Base-by-base conservation (phyloP, 2,113 vertebrate genomes). In the Colaptes auratus region DNA sequence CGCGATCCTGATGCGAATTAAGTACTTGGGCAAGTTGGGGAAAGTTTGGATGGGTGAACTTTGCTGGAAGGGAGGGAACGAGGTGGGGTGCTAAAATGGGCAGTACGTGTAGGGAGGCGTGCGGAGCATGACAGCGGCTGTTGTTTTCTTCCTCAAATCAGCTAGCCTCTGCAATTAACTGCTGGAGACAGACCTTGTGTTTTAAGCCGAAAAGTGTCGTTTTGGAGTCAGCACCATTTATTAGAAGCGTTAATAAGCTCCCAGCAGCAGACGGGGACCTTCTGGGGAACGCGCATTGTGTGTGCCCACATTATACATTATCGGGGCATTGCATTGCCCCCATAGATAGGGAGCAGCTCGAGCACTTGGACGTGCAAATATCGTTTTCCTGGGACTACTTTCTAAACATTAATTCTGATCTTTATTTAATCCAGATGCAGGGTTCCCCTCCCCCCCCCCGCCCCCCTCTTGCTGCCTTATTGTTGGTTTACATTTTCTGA, bases 341-440 rank as follows among this genome's bases (percentile, higher is more conserved):
- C 66, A 14, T 35, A 52, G 94, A 85, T 63, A 60, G 74, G 82
- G 95, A 89, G 92, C 42, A 82, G 39, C 67, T 92, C 36, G 89
- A 95, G 85, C 88, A 65, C 74, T 64, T 66, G 95, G 95, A 85
- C 70, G 94, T 86, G 90, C 95, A 76, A 76, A 88, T 87, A 95
- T 42, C 4, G 82, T 96, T 95, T 78, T 69, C 82, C 83, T 85
- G 50, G 60, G 85, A 70, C 85, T 69, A 67, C 92, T 93, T 89
- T 78, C 66, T 69, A 86, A 94, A 92, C 77, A 76, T 89, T 91
- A 92, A 88, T 89, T 93, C 69, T 73, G 65, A 33, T 76, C 88
- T 87, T 97, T 95, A 97, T 98, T 97, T 97, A 97, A 97, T 97
- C 96, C 97, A 96, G 97, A 97, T 96, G 96, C 96, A 91, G 84